Evolutionary conservation across 2,888 invertebrate species (phyloP).

Genomic region (Ophion slaviceki): DNA sequence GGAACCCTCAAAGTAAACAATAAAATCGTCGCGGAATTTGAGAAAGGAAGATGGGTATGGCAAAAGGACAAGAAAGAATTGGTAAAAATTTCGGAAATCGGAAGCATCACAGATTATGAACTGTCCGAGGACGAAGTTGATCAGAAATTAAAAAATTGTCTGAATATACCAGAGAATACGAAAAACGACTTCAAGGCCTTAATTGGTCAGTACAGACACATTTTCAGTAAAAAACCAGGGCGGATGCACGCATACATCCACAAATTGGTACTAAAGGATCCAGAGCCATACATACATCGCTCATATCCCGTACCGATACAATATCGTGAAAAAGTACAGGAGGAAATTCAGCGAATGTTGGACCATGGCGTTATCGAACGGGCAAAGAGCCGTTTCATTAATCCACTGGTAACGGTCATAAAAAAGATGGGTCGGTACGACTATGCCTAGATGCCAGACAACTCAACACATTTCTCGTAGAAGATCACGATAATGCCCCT

Average conservation of each 20-base stretch:
- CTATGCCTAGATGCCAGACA: conserved; percentile 16
- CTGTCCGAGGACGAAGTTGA: not conserved
- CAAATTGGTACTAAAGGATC: no score
- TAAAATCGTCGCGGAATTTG: no score
- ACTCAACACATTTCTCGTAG: not conserved
- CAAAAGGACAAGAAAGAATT: no score
- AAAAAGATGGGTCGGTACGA: conserved; percentile 9
- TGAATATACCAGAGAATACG: not conserved
- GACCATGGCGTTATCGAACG: not conserved
- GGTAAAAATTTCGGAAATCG: no score
- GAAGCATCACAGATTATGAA: not conserved
- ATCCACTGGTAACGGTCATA: not conserved
- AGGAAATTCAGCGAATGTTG: not conserved
- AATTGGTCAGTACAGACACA: not conserved
- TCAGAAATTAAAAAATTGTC: not conserved
- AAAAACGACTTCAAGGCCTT: not conserved
- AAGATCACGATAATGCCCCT: not conserved
- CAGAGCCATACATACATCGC: no score
- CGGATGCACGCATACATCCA: no score
- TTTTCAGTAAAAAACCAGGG: no score
- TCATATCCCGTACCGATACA: no score
- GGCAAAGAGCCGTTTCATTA: not conserved
- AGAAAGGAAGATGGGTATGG: no score
- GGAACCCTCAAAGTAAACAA: not conserved
- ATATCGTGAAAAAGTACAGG: not conserved